Conservation (phyloP, 2,113 vertebrate genomes). For the Gobius niger region DNA sequence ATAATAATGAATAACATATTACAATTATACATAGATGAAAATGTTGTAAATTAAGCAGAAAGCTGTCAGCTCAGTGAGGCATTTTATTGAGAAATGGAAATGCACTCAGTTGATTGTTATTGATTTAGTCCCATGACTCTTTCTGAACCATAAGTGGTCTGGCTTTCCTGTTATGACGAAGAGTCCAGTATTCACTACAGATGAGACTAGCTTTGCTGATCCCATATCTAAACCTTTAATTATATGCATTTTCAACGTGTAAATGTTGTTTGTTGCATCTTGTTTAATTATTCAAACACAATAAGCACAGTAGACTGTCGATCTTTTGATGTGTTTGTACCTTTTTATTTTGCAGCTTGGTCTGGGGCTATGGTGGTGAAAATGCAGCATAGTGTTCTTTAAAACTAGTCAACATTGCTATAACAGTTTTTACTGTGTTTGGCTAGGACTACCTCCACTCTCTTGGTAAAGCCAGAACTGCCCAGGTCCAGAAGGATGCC, state of each 20-base stretch:
- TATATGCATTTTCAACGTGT: no score
- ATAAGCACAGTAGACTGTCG: no score
- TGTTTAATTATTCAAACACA: no score
- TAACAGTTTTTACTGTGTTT: neutral
- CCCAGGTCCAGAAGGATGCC: constrained; percentile 91
- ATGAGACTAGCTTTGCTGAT: no score
- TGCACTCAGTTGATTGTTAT: constrained; percentile 35
- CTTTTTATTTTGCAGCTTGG: no score
- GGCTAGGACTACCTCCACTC: constrained; percentile 86
- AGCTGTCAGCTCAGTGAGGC: neutral
- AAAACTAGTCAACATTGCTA: no score
- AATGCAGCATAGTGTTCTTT: no score
- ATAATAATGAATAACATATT: neutral
- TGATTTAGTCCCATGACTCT: constrained; percentile 14
- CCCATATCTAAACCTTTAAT: no score
- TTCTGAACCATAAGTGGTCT: constrained; percentile 17
- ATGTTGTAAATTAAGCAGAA: neutral
- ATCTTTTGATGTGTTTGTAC: no score
- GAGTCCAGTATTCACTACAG: no score
- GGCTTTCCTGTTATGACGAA: neutral
- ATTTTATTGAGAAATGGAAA: constrained; percentile 22
- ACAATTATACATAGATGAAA: neutral
- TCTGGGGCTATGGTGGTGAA: no score
- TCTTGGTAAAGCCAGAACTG: constrained; percentile 88
- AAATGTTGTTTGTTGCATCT: no score